Conservation (phyloP, 2,888 invertebrate genomes). For the Drosophila parthenogenetica region DNA sequence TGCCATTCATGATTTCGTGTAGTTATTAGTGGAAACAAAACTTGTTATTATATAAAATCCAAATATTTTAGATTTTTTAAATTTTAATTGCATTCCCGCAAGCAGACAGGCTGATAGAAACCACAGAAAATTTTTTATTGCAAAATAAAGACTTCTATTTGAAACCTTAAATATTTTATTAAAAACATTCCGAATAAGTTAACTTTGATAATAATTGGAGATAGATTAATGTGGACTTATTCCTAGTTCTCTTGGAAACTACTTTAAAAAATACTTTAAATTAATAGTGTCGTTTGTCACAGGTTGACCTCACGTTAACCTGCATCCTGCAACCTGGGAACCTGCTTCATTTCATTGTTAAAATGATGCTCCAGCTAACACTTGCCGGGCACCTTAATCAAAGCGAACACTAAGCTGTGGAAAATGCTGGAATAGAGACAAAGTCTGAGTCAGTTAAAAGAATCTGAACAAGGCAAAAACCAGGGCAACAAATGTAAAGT, state of each 20-base stretch:
- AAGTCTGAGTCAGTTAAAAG: slow-evolving; percentile 5
- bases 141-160: too few relatives aligned
- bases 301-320: slow-evolving; percentile 35
- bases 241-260: slow-evolving; percentile 19
- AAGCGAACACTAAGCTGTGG: slow-evolving; percentile 67
- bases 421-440: slow-evolving; percentile 13
- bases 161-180: too few relatives aligned
- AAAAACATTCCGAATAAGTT: too few relatives aligned
- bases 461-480: slow-evolving; percentile 32
- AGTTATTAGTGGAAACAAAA: too few relatives aligned
- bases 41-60: too few relatives aligned
- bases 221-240: background rate
- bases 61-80: too few relatives aligned
- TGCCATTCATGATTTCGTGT: too few relatives aligned
- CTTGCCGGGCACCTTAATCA: slow-evolving; percentile 71
- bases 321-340: slow-evolving; percentile 21
- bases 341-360: slow-evolving; percentile 26
- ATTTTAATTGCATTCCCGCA: too few relatives aligned
- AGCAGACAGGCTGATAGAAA: too few relatives aligned
- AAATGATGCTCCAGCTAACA: slow-evolving; percentile 60
- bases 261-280: slow-evolving; percentile 33
- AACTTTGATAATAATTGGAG: too few relatives aligned
- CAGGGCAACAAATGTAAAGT: slow-evolving; percentile 71
- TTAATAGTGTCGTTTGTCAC: slow-evolving; percentile 42
- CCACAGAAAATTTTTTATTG: too few relatives aligned